A percentile compares a stretch with the other conserved stretches of the same genome.
Conservation (phyloP, 2,888 invertebrate species). For the Rhagium mordax region DNA sequence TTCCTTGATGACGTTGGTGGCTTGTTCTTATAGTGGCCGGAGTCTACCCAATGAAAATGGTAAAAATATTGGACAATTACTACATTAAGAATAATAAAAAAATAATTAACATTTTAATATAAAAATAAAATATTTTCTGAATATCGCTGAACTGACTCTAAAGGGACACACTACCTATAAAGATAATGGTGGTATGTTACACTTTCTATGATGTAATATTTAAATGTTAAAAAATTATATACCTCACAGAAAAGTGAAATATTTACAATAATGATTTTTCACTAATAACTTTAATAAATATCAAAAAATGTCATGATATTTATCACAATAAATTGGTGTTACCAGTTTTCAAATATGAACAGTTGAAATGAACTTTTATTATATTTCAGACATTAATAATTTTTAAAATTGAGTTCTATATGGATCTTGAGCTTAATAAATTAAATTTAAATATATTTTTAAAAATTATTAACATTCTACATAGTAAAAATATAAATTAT, state of each 20-base stretch:
- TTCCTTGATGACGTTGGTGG: too few species aligned
- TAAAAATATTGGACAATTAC: not conserved
- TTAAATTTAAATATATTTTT: not conserved
- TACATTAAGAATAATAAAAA: not conserved
- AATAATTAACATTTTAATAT: not conserved
- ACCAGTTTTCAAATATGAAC: not conserved
- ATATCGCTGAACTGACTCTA: not conserved
- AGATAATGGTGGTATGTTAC: not conserved
- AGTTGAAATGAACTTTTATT: not conserved
- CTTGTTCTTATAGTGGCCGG: too few species aligned
- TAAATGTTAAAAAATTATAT: not conserved
- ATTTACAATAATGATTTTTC: not conserved
- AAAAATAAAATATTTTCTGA: not conserved
- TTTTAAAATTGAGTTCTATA: not conserved
- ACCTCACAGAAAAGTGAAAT: not conserved
- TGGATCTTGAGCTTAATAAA: not conserved
- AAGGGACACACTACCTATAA: not conserved
- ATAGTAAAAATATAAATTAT: not conserved
- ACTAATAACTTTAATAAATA: slow-evolving; percentile 14
- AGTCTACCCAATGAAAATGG: not conserved
- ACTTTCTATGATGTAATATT: not conserved
- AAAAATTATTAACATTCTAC: not conserved
- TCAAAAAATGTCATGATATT: slow-evolving; percentile 33
- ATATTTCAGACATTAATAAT: not conserved
- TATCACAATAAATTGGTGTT: slow-evolving; percentile 32